Evolutionary conservation across 2,797 vertebrate species (phyloP).

Genomic region (Coluber constrictor): DNA sequence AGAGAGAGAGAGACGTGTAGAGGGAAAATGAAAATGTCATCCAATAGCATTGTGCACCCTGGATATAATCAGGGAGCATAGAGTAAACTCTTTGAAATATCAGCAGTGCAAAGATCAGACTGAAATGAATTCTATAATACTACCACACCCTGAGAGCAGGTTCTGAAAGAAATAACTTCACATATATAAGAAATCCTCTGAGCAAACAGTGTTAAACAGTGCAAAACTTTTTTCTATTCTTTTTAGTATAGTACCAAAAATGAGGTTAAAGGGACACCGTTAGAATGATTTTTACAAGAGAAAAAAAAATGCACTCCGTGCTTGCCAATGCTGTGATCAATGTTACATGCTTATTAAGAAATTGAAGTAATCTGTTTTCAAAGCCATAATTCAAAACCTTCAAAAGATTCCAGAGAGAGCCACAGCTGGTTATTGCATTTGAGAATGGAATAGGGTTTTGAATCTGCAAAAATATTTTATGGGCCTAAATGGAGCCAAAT

Average conservation of each 20-base stretch:
- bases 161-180: not conserved
- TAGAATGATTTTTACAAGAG: not conserved
- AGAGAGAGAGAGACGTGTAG: not conserved
- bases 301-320: not conserved
- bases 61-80: slow-evolving; percentile 10
- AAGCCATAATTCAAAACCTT: not conserved
- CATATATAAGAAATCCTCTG: not conserved
- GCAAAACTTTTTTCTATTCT: not conserved
- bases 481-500: not conserved
- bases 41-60: not conserved
- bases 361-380: not conserved
- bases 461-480: not conserved
- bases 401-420: not conserved
- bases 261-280: not conserved
- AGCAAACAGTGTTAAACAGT: slow-evolving; percentile 2
- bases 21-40: slow-evolving; percentile 22
- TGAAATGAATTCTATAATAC: slow-evolving; percentile 12
- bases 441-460: not conserved
- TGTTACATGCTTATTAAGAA: not conserved
- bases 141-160: not conserved
- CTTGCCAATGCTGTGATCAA: not conserved
- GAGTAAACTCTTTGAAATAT: slow-evolving; percentile 20
- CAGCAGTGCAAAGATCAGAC: slow-evolving; percentile 14
- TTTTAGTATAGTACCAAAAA: not conserved
- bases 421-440: not conserved